Evolutionary conservation across 2,888 invertebrate genomes (phyloP), one percentile per base, ranked within the genome.

Genomic region (Gastrophysa polygoni): DNA sequence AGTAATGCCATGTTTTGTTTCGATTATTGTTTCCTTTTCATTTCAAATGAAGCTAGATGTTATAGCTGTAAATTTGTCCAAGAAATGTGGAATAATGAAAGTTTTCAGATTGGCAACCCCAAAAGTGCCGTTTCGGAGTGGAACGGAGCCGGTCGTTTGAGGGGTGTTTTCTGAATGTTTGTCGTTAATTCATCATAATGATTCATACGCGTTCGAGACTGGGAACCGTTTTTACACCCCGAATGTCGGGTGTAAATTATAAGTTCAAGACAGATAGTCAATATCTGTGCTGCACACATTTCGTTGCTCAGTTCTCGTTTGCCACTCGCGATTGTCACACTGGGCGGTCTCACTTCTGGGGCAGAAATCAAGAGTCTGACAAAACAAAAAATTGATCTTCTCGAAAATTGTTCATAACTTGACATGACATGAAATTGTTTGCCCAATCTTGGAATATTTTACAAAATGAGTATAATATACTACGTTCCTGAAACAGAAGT

Each of bases 141-240:
- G 62, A 65, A 68, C 66, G 67, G 67, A 68, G 50, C 52, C 56
- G 72, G 70, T 67, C 70, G 69, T 67, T 68, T 73, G 77, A 79
- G 80, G 81, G 80, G 80, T 80, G 80, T 81, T 81, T 81, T 81
- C 80, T 81, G 80, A 81, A 81, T 80, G 81, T 81, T 81, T 80
- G 81, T 81, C 81, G 81, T 81, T 82, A 82, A 82, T 82, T 81
- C 82, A 82, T 82, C 82, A 82, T 81, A 81, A 82, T 82, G 82
- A 82, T 82, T 82, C 81, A 82, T 81, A 81, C 80, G 80, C 81
- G 80, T 81, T 81, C 77, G 80, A 80, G 80, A 79, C 79, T 75
- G 79, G 80, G 79, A 79, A 77, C 77, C 80, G 79, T 79, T 80
- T 81, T 81, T 80, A 79, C 78, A 80, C 79, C 78, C 78, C 77